Percentiles rank a stretch among this genome's conserved stretches.
Conservation (phyloP, 2,797 vertebrate species). For the Okamejei kenojei region DNA sequence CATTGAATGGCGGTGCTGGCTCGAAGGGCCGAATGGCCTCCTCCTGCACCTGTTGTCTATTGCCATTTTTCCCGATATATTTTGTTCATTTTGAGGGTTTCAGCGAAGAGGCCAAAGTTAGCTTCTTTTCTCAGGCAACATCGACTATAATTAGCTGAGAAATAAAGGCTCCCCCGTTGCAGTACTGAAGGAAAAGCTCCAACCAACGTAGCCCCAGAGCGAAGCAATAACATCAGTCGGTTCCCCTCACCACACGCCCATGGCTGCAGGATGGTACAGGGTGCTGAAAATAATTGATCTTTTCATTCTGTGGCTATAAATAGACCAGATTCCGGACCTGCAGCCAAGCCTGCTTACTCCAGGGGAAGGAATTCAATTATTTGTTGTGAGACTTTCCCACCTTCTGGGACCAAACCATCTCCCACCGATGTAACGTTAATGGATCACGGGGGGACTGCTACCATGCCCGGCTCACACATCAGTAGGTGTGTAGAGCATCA, state of each 20-base stretch:
- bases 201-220: not conserved
- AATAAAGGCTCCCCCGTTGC: not conserved
- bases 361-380: constrained; percentile 26
- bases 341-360: not conserved
- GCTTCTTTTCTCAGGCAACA: too few species aligned
- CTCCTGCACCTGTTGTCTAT: too few species aligned
- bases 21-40: too few species aligned
- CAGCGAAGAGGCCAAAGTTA: too few species aligned
- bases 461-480: not conserved
- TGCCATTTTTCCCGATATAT: too few species aligned
- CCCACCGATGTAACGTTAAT: constrained; percentile 7
- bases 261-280: not conserved
- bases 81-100: too few species aligned
- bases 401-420: not conserved
- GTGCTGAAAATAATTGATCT: constrained; percentile 11
- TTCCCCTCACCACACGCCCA: not conserved
- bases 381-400: not conserved
- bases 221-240: not conserved
- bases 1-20: too few species aligned
- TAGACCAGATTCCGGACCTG: not conserved
- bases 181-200: not conserved
- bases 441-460: not conserved
- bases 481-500: not conserved
- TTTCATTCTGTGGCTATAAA: not conserved
- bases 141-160: not conserved